Evolutionary conservation across 2,888 invertebrate species (phyloP), one percentile per base, ranked within the genome.

Genomic region (Drosophila recens): DNA sequence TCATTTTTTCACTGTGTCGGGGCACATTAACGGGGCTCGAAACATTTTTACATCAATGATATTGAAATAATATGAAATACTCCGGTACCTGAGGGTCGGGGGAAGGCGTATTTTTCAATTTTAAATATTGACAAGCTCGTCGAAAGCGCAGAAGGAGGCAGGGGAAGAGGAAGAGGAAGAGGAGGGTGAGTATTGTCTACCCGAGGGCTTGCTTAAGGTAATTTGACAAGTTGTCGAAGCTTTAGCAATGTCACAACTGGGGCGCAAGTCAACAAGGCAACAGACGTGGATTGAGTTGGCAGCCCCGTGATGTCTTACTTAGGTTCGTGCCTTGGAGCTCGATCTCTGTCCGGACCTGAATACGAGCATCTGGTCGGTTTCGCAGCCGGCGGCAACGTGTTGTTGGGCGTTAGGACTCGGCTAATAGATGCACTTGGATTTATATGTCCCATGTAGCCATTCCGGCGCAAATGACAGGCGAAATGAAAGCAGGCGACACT

Each of bases 221-320:
- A 86, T 86, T 86, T 86, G 86, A 86, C 89, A 86, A 89, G 79
- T 89, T 83, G 86, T 86, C 88, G 85, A 84, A 85, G 88, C 78
- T 71, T 76, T 82, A 75, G 82, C 88, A 57, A 78, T 88, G 86
- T 83, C 90, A 80, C 68, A 74, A 64, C 66, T 67, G 71, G 74
- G 82, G 67, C 64, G 72, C 74, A 75, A 75, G 78, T 68, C 77
- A 85, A 78, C 65, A 82, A 64, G 72, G 68, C 70, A 57, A 64
- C 57, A 17, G 45, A 13, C 45, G 27, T 51, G 58, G 59, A 15
- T 23, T 43, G 56, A 57, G 52, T 30, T 34, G 51, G 17, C 45
- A 17, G 36, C 8, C 20, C 8, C 49, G 17, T 69, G 72, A 79
- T 75, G 67, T 75, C 69, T 79, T 62, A 79, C 75, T 79, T 65